phyloP scores from a whole-genome alignment of 2,113 vertebrate species.

The Emydura subglobosa region DNA sequence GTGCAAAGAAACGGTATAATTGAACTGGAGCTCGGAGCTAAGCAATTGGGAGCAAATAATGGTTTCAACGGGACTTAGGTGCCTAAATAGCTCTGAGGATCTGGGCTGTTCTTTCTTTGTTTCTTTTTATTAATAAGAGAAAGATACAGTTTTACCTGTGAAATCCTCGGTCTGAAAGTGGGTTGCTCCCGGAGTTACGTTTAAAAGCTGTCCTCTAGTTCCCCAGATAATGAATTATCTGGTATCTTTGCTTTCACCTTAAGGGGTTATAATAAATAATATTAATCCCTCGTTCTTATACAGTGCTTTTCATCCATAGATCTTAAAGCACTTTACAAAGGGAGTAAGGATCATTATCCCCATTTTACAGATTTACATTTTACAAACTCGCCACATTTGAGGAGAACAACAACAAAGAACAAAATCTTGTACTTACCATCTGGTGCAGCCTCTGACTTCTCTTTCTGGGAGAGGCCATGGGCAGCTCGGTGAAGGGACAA shows the following conservation, averaged over 20 bases:
- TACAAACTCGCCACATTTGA: background rate
- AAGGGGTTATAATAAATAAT: background rate
- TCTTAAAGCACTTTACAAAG: background rate
- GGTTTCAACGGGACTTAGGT: background rate
- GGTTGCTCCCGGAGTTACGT: background rate
- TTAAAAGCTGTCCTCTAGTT: background rate
- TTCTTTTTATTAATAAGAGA: background rate
- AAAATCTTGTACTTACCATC: slow-evolving; percentile 10
- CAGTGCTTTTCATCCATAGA: background rate
- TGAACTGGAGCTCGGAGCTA: background rate
- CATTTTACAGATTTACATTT: background rate
- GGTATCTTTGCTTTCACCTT: background rate
- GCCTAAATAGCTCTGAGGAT: background rate
- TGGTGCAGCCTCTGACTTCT: background rate
- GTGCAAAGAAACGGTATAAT: background rate
- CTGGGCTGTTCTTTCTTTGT: background rate
- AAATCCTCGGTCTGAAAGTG: background rate
- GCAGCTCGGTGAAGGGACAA: background rate
- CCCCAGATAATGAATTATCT: background rate
- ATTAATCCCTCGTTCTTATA: background rate
- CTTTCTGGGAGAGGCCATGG: background rate
- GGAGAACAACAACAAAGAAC: background rate
- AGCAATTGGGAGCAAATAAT: background rate
- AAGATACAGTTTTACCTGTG: background rate
- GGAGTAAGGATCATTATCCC: background rate